Evolutionary conservation across 2,113 vertebrate species (phyloP).

Genomic region (Redunca redunca): DNA sequence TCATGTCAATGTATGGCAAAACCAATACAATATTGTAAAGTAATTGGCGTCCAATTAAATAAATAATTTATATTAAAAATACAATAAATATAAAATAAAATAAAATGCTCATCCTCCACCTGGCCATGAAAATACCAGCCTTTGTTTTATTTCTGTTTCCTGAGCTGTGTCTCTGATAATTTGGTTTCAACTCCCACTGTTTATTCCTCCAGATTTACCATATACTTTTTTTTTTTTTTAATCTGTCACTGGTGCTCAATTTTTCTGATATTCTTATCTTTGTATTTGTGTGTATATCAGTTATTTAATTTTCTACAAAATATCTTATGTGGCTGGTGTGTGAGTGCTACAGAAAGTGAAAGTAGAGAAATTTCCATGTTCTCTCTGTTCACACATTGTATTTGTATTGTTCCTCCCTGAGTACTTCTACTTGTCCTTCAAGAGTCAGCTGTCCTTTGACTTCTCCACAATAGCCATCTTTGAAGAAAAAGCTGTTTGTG

Average conservation of each 20-base stretch:
- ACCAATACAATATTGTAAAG: too few species aligned
- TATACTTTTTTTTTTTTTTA: neutral
- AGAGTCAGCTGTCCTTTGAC: too few species aligned
- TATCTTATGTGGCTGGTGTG: neutral
- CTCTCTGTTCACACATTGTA: neutral
- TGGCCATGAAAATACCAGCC: neutral
- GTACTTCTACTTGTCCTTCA: neutral
- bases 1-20: too few species aligned
- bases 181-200: neutral
- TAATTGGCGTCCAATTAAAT: too few species aligned
- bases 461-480: neutral
- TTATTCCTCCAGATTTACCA: neutral
- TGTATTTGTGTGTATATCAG: neutral
- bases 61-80: too few species aligned
- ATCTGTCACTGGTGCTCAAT: neutral
- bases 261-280: neutral
- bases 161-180: neutral
- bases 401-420: neutral
- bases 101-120: rapidly evolving
- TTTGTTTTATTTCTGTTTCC: neutral
- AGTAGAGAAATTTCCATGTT: neutral
- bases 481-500: neutral
- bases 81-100: too few species aligned
- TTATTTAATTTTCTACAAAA: neutral
- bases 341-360: neutral